phyloP scores from a whole-genome alignment of 2,888 invertebrate genomes.

The Exocentrus adspersus region DNA sequence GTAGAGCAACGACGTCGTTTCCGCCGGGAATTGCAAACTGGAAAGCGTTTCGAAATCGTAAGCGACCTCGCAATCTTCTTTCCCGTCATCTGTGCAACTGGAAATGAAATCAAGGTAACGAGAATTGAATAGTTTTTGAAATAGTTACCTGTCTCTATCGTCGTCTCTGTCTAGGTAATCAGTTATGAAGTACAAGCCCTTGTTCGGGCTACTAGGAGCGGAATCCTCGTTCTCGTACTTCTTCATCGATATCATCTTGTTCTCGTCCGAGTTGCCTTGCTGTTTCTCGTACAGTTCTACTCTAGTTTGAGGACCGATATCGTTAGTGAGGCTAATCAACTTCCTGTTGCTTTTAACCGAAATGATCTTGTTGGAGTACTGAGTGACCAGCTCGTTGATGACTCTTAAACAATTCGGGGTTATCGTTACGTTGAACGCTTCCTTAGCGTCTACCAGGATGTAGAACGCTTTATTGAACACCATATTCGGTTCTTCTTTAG shows the following conservation, averaged over 20 bases:
- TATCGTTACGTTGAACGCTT: constrained; percentile 74
- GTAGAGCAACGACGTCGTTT: constrained; percentile 69
- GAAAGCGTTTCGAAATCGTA: constrained; percentile 59
- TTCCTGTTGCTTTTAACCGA: constrained; percentile 59
- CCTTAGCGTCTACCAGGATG: constrained; percentile 74
- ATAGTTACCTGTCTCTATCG: constrained; percentile 59
- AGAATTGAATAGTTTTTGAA: too few relatives aligned
- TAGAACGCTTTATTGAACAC: constrained; percentile 69
- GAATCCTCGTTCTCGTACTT: constrained; percentile 73
- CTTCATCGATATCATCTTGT: constrained; percentile 65
- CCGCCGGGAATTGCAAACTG: constrained; percentile 64
- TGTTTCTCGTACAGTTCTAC: constrained; percentile 68
- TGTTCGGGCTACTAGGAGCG: constrained; percentile 69
- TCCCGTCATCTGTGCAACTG: constrained; percentile 45
- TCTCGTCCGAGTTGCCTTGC: constrained; percentile 64
- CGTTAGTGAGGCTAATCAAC: constrained; percentile 69
- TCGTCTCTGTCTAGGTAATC: constrained; percentile 47
- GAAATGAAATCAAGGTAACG: too few relatives aligned
- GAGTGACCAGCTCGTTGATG: constrained; percentile 61
- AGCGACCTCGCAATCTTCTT: constrained; percentile 50
- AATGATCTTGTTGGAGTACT: constrained; percentile 61
- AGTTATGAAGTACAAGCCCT: constrained; percentile 28
- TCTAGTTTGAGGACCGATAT: constrained; percentile 71
- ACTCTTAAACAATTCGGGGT: constrained; percentile 72
- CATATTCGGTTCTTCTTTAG: constrained; percentile 38